Conservation (phyloP, 2,888 invertebrate genomes). For the Acanthacorydalis orientalis region DNA sequence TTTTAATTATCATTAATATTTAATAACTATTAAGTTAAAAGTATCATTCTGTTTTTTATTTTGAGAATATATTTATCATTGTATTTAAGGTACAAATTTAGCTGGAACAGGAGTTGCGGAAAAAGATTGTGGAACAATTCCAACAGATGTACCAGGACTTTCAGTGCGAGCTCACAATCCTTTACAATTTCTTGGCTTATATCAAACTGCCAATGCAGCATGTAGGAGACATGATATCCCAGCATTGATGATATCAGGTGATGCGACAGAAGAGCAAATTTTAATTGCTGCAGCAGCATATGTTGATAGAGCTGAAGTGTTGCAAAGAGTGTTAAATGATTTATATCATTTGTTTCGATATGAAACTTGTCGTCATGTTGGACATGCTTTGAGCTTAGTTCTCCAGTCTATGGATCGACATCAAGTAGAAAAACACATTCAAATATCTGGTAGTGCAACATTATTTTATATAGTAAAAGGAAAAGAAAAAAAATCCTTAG, state of each 20-base stretch:
- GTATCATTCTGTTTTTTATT: no score
- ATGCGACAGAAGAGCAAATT: constrained; percentile 81
- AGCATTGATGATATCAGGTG: constrained; percentile 77
- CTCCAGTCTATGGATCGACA: constrained; percentile 83
- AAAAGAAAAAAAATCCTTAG: constrained; percentile 56
- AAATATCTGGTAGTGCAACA: constrained; percentile 87
- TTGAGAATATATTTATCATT: no score
- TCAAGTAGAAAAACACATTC: constrained; percentile 72
- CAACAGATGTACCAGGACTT: constrained; percentile 74
- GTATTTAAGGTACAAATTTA: constrained; percentile 71
- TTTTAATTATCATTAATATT: no score
- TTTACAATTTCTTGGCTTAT: constrained; percentile 80
- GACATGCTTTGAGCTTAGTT: constrained; percentile 61
- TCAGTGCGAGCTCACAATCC: constrained; percentile 56
- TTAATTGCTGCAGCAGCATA: constrained; percentile 70
- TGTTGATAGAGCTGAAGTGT: constrained; percentile 66
- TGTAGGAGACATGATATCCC: constrained; percentile 84
- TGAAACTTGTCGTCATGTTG: constrained; percentile 60
- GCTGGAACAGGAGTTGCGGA: constrained; percentile 69
- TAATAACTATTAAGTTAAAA: no score
- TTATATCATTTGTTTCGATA: constrained; percentile 75
- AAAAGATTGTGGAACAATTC: constrained; percentile 23
- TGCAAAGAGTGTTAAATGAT: constrained; percentile 77
- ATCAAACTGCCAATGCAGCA: constrained; percentile 77
- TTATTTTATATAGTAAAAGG: constrained; percentile 90